Conservation (phyloP, 2,797 vertebrate species). For the Microhierax caerulescens region DNA sequence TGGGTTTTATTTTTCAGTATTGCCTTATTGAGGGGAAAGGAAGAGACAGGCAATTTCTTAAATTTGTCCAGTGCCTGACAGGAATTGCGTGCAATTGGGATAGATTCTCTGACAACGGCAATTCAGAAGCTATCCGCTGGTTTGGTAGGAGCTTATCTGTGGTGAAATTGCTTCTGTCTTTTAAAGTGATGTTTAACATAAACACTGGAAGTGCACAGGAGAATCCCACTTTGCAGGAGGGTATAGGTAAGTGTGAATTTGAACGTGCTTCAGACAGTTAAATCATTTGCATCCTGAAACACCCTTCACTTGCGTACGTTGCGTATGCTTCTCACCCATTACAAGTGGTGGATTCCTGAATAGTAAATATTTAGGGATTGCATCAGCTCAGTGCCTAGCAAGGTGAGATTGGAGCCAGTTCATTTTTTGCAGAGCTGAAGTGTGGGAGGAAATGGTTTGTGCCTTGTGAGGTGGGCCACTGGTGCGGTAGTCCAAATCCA, state of each 20-base stretch:
- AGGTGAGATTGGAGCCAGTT: not conserved
- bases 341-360: not conserved
- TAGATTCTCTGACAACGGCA: not conserved
- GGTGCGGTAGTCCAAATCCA: not conserved
- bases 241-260: not conserved
- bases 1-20: not conserved
- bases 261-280: not conserved
- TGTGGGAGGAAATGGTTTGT: not conserved
- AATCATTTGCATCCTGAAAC: not conserved
- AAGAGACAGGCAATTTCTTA: not conserved
- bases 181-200: not conserved
- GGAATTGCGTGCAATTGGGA: not conserved
- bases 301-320: rapidly evolving
- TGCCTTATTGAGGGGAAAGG: not conserved
- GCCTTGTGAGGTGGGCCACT: not conserved
- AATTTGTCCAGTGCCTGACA: not conserved
- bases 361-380: not conserved
- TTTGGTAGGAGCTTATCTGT: not conserved
- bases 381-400: not conserved
- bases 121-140: not conserved
- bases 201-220: not conserved
- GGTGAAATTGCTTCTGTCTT: not conserved
- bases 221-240: not conserved
- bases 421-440: not conserved
- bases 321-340: not conserved